Base-by-base conservation (phyloP, 2,113 vertebrate genomes). In the Ranitomeya imitator region DNA sequence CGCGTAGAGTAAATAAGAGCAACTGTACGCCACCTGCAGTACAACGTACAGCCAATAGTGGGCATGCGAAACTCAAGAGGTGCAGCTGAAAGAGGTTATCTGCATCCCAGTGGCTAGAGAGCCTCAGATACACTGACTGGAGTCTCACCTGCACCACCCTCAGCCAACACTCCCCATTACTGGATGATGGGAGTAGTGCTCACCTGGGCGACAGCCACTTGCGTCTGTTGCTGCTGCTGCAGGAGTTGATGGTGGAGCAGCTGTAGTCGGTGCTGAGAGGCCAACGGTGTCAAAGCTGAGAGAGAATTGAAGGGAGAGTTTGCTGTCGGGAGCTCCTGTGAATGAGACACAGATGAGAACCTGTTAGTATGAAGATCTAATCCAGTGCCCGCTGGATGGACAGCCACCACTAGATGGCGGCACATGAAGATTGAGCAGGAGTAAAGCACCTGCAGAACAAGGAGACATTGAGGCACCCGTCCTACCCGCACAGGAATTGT, bases 121-220 rank as follows among this genome's bases (percentile, higher is more conserved):
- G 37, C 3, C 37, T 45, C 37, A 45, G 37, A 3, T 45, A 45
- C 37, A 45, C 37, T 45, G 37, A 45, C 5, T 0, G 37, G 37
- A 45, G 37, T 45, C 37, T 45, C 37, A 45, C 37, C 3, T 45
- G 37, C 37, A 57, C 55, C 55, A 57, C 55, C 55, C 7, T 2
- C 55, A 57, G 8, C 55, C 55, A 57, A 11, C 7, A 57, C 10
- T 16, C 18, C 61, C 14, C 61, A 13, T 26, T 69, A 69, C 67
- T 26, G 67, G 23, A 69, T 26, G 67, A 26, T 15, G 67, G 23
- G 67, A 3, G 67, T 9, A 26, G 61, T 21, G 59, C 65, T 67
- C 65, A 97, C 97, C 96, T 98, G 97, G 19, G 97, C 97, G 7
- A 96, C 95, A 0, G 96, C 96, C 92, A 97, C 96, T 91, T 97